A percentile compares a stretch with the other conserved stretches of the same genome.
Evolutionary conservation across 2,113 vertebrate species (phyloP).

Genomic region (Elephas maximus): DNA sequence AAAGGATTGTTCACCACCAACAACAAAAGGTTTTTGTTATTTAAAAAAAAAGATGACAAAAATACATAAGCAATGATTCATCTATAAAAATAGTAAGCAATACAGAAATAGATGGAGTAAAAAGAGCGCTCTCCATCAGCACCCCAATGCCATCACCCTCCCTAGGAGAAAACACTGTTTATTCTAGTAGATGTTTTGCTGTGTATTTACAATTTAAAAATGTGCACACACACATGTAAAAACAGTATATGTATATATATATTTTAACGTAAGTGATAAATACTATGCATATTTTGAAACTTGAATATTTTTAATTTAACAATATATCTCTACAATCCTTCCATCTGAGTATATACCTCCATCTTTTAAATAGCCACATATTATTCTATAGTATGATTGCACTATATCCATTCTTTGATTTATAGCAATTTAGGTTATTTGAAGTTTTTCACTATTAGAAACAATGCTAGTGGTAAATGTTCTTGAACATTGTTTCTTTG

Average conservation of each 20-base stretch:
- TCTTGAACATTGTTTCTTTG: neutral
- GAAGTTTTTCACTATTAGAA: neutral
- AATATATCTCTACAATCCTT: neutral
- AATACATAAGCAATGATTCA: neutral
- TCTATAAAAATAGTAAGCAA: neutral
- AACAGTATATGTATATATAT: neutral
- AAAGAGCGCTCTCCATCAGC: neutral
- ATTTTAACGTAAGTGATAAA: neutral
- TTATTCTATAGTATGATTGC: neutral
- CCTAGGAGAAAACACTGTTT: neutral
- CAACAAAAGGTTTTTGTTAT: neutral
- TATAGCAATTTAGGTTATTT: neutral
- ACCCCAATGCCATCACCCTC: neutral
- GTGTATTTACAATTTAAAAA: slow-evolving; percentile 13
- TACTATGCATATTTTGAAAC: neutral
- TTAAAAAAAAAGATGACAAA: neutral
- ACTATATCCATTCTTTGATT: neutral
- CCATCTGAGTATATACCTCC: neutral
- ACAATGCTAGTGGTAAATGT: neutral
- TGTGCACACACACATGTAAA: neutral
- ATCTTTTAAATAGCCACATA: neutral
- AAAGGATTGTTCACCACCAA: neutral
- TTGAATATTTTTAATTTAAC: neutral
- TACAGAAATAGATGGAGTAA: neutral
- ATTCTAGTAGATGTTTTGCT: neutral